These are phyloP conservation scores for Porites evermanni DNA, from an alignment of 92 coral and sea anemone species.

Conservation along the genomic window DNA sequence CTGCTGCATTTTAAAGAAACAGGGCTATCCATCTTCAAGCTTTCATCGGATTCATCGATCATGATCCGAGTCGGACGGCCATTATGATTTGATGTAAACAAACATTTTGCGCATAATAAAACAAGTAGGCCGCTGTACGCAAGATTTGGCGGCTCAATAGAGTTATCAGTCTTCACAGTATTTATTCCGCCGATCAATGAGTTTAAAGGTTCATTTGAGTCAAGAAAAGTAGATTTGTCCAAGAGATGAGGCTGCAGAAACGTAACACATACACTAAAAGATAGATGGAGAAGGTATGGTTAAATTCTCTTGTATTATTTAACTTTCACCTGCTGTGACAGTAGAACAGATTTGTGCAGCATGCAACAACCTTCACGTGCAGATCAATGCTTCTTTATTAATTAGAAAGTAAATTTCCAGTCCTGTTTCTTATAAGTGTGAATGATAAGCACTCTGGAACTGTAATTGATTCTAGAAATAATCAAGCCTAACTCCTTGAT, in stretches of 20 bases:
- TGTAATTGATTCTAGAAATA: too few relatives aligned
- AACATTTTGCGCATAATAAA: conserved; percentile 40
- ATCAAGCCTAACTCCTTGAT: too few relatives aligned
- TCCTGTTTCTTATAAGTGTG: too few relatives aligned
- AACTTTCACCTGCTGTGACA: not conserved
- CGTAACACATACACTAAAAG: not conserved
- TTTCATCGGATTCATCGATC: too few relatives aligned
- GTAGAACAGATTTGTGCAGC: conserved; percentile 13
- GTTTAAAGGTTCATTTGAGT: not conserved
- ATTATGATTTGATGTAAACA: conserved; percentile 72
- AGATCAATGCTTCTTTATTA: not conserved
- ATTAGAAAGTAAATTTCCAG: too few relatives aligned
- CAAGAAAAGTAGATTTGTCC: not conserved
- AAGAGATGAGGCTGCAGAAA: not conserved
- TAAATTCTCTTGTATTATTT: not conserved
- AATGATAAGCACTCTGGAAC: too few relatives aligned
- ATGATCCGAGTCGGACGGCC: conserved; percentile 70
- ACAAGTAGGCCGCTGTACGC: conserved; percentile 36
- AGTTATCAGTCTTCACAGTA: not conserved
- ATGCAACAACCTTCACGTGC: not conserved
- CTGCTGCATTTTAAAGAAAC: conserved; percentile 5
- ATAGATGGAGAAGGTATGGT: conserved; percentile 51
- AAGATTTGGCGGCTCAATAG: conserved; percentile 24
- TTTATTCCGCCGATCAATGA: not conserved
- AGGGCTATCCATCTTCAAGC: not conserved